Conservation (phyloP, 2,113 vertebrate genomes). For the Phyllostomus hastatus region DNA sequence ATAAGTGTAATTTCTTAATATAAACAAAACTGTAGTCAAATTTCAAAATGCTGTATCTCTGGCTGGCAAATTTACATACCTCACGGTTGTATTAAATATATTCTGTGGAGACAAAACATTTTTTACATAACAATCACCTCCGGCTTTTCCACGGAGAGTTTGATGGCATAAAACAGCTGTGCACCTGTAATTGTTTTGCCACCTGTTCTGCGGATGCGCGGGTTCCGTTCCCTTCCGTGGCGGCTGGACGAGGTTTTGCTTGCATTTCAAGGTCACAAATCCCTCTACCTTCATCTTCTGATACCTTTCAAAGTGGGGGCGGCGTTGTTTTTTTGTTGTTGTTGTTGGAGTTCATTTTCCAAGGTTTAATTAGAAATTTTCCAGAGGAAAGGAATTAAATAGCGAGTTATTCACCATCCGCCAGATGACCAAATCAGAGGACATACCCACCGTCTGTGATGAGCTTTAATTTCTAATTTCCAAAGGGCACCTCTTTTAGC, state of each 20-base stretch:
- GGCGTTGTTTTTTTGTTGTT: neutral
- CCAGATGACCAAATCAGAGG: slow-evolving; percentile 24
- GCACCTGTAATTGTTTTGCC: slow-evolving; percentile 66
- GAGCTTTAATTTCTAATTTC: slow-evolving; percentile 45
- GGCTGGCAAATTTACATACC: slow-evolving; percentile 56
- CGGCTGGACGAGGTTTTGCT: slow-evolving; percentile 39
- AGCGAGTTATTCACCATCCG: slow-evolving; percentile 17
- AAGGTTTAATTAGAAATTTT: slow-evolving; percentile 63
- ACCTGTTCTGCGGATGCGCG: slow-evolving; percentile 64
- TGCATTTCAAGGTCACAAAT: slow-evolving; percentile 62
- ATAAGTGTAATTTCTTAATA: slow-evolving; percentile 75
- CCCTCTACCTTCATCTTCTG: slow-evolving; percentile 31
- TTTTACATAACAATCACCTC: slow-evolving; percentile 67
- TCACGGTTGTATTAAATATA: slow-evolving; percentile 66
- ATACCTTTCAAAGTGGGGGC: neutral
- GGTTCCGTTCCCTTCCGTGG: slow-evolving; percentile 1
- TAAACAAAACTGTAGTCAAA: slow-evolving; percentile 68
- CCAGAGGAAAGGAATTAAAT: slow-evolving; percentile 59
- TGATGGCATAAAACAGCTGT: slow-evolving; percentile 53
- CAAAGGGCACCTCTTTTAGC: neutral
- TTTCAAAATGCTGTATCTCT: slow-evolving; percentile 38
- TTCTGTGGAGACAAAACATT: slow-evolving; percentile 58
- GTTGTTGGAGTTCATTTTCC: slow-evolving; percentile 28
- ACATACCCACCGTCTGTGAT: slow-evolving; percentile 52
- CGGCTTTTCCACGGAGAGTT: slow-evolving; percentile 58